A percentile compares a stretch with the other conserved stretches of the same genome.
Evolutionary conservation across 2,888 invertebrate species (phyloP).

Genomic region (Conus canariensis): DNA sequence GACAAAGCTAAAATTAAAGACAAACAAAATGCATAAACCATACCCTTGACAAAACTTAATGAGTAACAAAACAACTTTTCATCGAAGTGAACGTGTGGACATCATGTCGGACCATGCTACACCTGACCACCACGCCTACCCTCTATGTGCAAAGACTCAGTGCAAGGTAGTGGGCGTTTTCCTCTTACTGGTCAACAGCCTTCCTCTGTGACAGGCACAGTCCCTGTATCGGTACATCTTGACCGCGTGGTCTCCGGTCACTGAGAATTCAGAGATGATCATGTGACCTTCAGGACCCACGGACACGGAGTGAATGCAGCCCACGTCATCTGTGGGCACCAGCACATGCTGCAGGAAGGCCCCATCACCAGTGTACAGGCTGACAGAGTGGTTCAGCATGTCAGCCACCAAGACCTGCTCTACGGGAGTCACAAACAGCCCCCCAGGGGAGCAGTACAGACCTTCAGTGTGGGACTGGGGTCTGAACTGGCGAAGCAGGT

Average conservation of each 20-base stretch:
- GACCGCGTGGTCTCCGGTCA: constrained; percentile 70
- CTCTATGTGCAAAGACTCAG: neutral
- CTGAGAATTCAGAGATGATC: constrained; percentile 68
- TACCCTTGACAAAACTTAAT: too few relatives aligned
- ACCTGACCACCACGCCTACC: neutral
- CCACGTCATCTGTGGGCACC: constrained; percentile 70
- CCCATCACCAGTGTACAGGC: constrained; percentile 69
- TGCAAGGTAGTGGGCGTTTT: constrained; percentile 45
- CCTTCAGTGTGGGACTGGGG: constrained; percentile 62
- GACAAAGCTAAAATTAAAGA: too few relatives aligned
- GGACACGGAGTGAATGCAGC: constrained; percentile 68
- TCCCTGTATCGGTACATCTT: constrained; percentile 73
- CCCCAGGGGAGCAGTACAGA: constrained; percentile 64
- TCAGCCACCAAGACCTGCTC: constrained; percentile 72
- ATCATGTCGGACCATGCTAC: neutral
- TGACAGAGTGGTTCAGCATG: constrained; percentile 70
- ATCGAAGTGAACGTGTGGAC: too few relatives aligned
- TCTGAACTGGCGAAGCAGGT: constrained; percentile 63
- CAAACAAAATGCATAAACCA: too few relatives aligned
- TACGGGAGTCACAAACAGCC: constrained; percentile 63
- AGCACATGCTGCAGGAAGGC: constrained; percentile 63
- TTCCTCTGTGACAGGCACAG: constrained; percentile 69
- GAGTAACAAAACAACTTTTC: too few relatives aligned
- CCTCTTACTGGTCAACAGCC: constrained; percentile 66
- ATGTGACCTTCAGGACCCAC: constrained; percentile 75